Percentiles rank a stretch among this genome's conserved stretches.
Evolutionary conservation across 2,888 invertebrate genomes (phyloP).

Genomic region (Plebejus melissa): DNA sequence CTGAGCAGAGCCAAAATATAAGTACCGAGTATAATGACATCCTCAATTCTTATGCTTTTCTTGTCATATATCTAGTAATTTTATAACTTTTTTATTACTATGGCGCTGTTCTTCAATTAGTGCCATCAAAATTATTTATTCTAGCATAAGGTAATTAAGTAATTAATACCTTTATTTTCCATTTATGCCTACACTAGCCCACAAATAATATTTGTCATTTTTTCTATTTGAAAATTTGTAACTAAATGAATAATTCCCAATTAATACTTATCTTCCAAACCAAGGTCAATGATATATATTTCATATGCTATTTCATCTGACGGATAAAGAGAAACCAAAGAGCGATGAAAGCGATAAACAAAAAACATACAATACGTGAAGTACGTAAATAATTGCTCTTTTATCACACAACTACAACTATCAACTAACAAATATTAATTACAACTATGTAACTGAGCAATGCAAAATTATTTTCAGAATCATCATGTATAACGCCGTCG

Average conservation of each 20-base stretch:
- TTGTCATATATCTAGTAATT: too few relatives aligned
- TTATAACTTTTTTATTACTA: too few relatives aligned
- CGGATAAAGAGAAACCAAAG: neutral
- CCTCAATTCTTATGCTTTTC: too few relatives aligned
- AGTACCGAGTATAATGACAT: too few relatives aligned
- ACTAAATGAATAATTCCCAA: neutral
- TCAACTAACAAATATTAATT: too few relatives aligned
- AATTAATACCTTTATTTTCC: too few relatives aligned
- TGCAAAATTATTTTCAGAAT: constrained; percentile 33
- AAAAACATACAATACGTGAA: neutral
- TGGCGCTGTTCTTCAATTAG: too few relatives aligned
- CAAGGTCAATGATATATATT: neutral
- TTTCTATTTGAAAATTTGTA: neutral
- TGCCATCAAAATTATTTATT: too few relatives aligned
- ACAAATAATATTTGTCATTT: too few relatives aligned
- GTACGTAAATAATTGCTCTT: neutral
- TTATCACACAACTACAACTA: too few relatives aligned
- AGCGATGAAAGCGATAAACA: neutral
- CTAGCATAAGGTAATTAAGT: too few relatives aligned
- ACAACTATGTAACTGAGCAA: neutral
- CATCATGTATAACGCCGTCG: constrained; percentile 57
- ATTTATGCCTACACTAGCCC: too few relatives aligned
- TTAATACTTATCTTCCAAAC: neutral
- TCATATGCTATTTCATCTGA: neutral
- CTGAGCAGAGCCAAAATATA: neutral